phyloP scores from a whole-genome alignment of 2,888 invertebrate species.

The Blastobasis adustella region DNA sequence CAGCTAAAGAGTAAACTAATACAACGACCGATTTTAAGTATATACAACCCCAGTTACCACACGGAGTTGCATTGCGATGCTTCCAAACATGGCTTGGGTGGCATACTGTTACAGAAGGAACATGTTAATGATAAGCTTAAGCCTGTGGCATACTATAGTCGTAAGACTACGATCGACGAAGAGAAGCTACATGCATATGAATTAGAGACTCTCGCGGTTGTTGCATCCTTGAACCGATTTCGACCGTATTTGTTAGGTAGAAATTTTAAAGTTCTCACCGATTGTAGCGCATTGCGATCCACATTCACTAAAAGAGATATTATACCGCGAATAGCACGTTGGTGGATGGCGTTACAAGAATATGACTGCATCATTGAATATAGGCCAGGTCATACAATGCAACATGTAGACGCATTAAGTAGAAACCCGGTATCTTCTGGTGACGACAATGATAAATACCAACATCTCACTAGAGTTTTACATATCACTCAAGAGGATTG shows the following conservation, averaged over 20 bases:
- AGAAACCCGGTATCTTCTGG: not conserved
- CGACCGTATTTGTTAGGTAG: constrained; percentile 1
- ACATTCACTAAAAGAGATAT: not conserved
- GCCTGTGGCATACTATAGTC: constrained; percentile 24
- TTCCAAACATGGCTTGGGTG: constrained; percentile 6
- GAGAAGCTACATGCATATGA: constrained; percentile 31
- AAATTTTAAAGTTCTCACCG: constrained; percentile 3
- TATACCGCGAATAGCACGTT: not conserved
- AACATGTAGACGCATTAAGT: not conserved
- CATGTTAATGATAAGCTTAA: not conserved
- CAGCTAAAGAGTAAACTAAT: not conserved
- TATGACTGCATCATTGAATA: not conserved
- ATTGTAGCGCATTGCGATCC: constrained; percentile 1
- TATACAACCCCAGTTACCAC: constrained; percentile 1
- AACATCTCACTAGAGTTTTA: not conserved
- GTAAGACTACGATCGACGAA: constrained; percentile 27
- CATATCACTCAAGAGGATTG: not conserved
- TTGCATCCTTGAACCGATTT: constrained; percentile 1
- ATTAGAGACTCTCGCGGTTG: constrained; percentile 7
- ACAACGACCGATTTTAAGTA: constrained; percentile 2
- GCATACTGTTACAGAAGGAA: constrained; percentile 3
- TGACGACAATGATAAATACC: not conserved
- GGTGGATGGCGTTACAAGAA: not conserved
- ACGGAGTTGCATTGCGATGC: constrained; percentile 8
- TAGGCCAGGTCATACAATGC: constrained; percentile 1